Conservation (phyloP, 2,888 invertebrate genomes). For the Ypsolopha scabrella region DNA sequence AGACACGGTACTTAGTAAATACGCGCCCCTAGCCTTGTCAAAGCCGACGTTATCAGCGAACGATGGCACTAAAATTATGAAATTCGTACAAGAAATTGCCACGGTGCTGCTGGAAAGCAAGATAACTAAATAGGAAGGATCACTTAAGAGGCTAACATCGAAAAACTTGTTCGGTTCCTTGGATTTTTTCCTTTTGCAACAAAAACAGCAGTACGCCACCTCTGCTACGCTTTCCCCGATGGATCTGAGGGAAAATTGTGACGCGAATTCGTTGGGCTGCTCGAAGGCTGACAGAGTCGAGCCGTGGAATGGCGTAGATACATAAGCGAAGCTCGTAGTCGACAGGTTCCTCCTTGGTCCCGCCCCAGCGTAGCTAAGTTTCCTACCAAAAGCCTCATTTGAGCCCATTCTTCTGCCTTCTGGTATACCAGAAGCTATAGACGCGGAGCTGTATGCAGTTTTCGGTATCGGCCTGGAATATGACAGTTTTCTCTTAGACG, state of each 20-base stretch:
- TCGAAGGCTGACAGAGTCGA: constrained; percentile 83
- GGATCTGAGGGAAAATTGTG: constrained; percentile 80
- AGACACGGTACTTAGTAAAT: constrained; percentile 83
- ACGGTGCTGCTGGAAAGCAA: constrained; percentile 87
- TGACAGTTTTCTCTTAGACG: constrained; percentile 48
- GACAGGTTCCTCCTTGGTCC: constrained; percentile 77
- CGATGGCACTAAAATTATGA: constrained; percentile 84
- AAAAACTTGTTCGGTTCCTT: constrained; percentile 74
- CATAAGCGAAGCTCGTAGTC: constrained; percentile 85
- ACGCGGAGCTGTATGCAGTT: constrained; percentile 68
- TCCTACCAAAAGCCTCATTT: constrained; percentile 42
- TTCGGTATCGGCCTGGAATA: constrained; percentile 42
- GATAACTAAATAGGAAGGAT: constrained; percentile 85
- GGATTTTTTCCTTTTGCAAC: constrained; percentile 40
- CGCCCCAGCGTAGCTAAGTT: constrained; percentile 32
- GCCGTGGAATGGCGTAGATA: constrained; percentile 87
- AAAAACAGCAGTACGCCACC: constrained; percentile 53
- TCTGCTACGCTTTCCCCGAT: constrained; percentile 70
- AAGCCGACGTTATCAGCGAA: constrained; percentile 80
- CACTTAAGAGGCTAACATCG: constrained; percentile 76
- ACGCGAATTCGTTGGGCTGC: constrained; percentile 81
- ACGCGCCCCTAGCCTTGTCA: constrained; percentile 77
- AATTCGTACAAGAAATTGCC: constrained; percentile 89
- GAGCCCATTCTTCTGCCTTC: constrained; percentile 63
- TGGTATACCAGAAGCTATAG: constrained; percentile 70